These are phyloP conservation scores for Harpalus rubripes DNA, from an alignment of 2,888 invertebrate genomes.

Conservation along the genomic window DNA sequence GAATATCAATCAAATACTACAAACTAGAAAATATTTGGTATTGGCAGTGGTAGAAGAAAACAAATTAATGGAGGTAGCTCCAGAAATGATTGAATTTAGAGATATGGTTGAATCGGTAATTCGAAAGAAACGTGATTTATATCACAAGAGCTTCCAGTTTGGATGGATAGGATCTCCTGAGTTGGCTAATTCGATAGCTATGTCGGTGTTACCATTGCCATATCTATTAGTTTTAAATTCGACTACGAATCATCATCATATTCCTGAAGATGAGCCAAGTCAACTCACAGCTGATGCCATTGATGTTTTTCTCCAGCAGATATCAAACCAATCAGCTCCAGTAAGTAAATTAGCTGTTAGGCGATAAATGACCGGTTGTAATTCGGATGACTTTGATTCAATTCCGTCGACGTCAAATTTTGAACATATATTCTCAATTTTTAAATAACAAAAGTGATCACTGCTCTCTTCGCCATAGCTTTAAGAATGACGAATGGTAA, in stretches of 20 bases:
- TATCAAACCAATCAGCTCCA: constrained; percentile 88
- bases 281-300: constrained; percentile 90
- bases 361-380: no score
- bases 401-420: no score
- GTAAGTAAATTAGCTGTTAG: constrained; percentile 78
- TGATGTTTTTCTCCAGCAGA: constrained; percentile 86
- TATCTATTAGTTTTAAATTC: constrained; percentile 95
- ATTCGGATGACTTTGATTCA: no score
- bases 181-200: constrained; percentile 95
- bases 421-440: no score
- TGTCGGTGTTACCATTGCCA: constrained; percentile 91
- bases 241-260: constrained; percentile 93
- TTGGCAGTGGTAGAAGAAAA: constrained; percentile 93
- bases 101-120: constrained; percentile 74
- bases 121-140: constrained; percentile 85
- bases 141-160: constrained; percentile 93
- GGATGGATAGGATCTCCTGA: constrained; percentile 96
- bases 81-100: constrained; percentile 90
- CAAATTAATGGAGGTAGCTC: constrained; percentile 88
- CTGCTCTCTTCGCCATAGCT: no score
- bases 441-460: no score
- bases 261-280: constrained; percentile 91
- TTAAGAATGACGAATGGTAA: no score
- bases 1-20: constrained; percentile 90
- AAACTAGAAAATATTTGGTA: constrained; percentile 92